A percentile compares a stretch with the other conserved stretches of the same genome.
phyloP scores from a whole-genome alignment of 2,113 vertebrate species.

The Sisor rabdophorus region DNA sequence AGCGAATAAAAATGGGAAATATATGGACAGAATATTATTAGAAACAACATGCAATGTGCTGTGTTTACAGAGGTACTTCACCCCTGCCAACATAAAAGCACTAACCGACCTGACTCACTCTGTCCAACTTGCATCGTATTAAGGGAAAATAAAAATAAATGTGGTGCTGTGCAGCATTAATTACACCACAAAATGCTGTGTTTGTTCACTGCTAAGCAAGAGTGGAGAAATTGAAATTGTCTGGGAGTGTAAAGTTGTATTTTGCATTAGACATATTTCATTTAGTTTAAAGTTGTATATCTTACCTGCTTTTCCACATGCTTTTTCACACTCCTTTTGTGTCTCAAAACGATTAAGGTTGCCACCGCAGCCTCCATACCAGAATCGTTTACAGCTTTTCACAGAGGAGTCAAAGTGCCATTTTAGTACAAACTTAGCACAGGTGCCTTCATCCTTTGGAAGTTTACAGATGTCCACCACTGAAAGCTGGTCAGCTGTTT shows the following conservation, averaged over 20 bases:
- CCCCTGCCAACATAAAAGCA: background rate
- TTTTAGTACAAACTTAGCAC: constrained; percentile 76
- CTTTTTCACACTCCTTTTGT: constrained; percentile 78
- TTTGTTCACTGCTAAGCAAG: background rate
- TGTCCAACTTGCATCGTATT: background rate
- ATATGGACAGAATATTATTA: background rate
- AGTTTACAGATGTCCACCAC: constrained; percentile 73
- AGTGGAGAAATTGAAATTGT: background rate
- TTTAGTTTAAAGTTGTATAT: background rate
- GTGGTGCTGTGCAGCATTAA: background rate
- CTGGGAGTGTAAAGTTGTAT: too few species aligned
- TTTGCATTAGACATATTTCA: background rate
- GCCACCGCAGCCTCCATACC: constrained; percentile 88
- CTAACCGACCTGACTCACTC: background rate
- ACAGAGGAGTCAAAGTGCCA: constrained; percentile 79
- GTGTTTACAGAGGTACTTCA: background rate
- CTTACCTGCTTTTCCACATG: constrained; percentile 80
- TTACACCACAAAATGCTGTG: background rate
- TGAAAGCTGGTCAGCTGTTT: constrained; percentile 11
- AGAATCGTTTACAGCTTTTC: constrained; percentile 83
- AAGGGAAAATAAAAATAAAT: background rate
- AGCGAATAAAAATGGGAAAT: too few species aligned
- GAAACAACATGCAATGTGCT: background rate
- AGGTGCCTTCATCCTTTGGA: constrained; percentile 78
- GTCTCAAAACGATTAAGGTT: constrained; percentile 87